Evolutionary conservation across 2,888 invertebrate genomes (phyloP).

Genomic region (Epinotia bilunana): DNA sequence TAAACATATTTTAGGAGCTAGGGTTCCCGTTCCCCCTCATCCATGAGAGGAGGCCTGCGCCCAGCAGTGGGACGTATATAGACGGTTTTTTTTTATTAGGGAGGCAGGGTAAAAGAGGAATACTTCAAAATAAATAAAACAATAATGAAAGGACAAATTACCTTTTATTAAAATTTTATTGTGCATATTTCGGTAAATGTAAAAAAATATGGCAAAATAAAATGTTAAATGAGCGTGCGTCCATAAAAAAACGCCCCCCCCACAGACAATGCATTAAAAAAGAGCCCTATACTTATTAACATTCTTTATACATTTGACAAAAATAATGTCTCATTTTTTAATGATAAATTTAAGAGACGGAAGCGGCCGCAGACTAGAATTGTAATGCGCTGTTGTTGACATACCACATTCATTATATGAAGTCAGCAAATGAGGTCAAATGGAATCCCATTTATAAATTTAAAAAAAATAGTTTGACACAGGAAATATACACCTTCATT

Average conservation of each 20-base stretch:
- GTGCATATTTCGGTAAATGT: slow-evolving; percentile 81
- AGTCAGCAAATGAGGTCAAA: background rate
- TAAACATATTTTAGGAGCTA: too few species aligned
- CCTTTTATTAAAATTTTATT: slow-evolving; percentile 82
- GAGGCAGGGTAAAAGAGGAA: slow-evolving; percentile 1
- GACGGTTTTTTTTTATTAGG: too few species aligned
- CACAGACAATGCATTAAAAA: slow-evolving; percentile 50
- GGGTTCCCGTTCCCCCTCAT: too few species aligned
- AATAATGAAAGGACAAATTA: slow-evolving; percentile 72
- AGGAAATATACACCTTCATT: too few species aligned
- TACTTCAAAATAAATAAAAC: slow-evolving; percentile 64
- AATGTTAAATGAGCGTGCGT: slow-evolving; percentile 69
- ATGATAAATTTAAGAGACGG: slow-evolving; percentile 65
- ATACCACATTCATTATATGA: slow-evolving; percentile 15
- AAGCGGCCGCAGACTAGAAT: slow-evolving; percentile 74
- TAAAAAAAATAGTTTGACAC: too few species aligned
- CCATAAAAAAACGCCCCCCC: slow-evolving; percentile 46
- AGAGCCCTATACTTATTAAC: slow-evolving; percentile 59
- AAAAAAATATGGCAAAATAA: slow-evolving; percentile 78
- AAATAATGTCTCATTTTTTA: slow-evolving; percentile 66
- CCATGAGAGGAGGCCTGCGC: too few species aligned
- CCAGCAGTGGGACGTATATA: too few species aligned
- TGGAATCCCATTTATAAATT: too few species aligned
- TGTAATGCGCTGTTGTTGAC: slow-evolving; percentile 20
- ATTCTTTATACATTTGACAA: slow-evolving; percentile 68